Base-by-base conservation (phyloP, 2,888 invertebrate genomes). In the Hoplodrina blanda region DNA sequence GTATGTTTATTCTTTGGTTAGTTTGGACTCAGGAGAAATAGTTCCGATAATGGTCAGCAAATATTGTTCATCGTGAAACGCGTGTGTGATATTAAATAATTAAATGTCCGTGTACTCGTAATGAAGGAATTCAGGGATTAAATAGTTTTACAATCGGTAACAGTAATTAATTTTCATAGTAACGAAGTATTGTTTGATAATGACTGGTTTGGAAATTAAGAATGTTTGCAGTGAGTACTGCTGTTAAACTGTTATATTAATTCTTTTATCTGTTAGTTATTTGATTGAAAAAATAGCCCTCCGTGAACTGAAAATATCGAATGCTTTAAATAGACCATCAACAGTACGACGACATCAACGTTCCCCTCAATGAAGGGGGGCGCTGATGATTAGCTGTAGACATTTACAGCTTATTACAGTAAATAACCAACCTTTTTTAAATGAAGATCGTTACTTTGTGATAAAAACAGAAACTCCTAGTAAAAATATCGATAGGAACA, bases 1-100 rank as follows among this genome's bases (percentile, higher is more conserved):
- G 41, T 15, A 17, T 46, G 46, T 46, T 8, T 4, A 62, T 41
- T 50, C 25, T 61, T 37, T 64, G 20, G 30, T 64, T 20, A 65
- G 11, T 1, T 13, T 19, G 41, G 20, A 53, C 76, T 63, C 69
- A 2, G 17, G 81, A 69, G 81, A 80, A 69, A 68, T 76, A 80
- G 57, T 78, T 55, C 52, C 66, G 53, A 65, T 77, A 80, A 76
- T 83, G 85, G 85, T 85, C 78, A 80, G 70, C 67, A 85, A 83
- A 83, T 85, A 83, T 77, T 77, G 46, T 68, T 19, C 52, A 67
- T 71, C 52, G 54, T 56, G 82, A 69, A 61, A 70, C 19, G 46
- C 73, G 81, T 71, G 71, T 76, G 53, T 71, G 71, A 56, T 62
- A 67, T 78, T 70, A 66, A 67, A 80, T 56, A 76, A 61, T 52